Base-by-base conservation (phyloP, 1,140 invertebrate species). In the Pseudomyrmex gracilis region DNA sequence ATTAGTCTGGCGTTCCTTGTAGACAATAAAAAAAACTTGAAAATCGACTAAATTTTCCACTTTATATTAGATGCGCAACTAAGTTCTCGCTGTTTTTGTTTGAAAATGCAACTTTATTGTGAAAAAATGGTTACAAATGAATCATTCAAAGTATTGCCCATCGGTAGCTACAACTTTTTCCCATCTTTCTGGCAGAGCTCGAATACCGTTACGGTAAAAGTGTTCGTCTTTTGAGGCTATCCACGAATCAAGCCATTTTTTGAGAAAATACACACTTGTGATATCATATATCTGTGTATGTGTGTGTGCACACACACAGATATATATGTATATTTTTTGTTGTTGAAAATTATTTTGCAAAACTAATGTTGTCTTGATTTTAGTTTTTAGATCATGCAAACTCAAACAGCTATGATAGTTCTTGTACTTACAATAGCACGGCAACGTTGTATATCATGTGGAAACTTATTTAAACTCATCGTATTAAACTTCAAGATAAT, bases 211-310 rank as follows among this genome's bases (percentile, higher is more conserved):
- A n/a, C n/a, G n/a, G n/a, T n/a, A n/a, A n/a, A n/a, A n/a, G n/a
- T n/a, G n/a, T n/a, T n/a, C n/a, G n/a, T n/a, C n/a, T n/a, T n/a
- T n/a, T n/a, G n/a, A n/a, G n/a, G n/a, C n/a, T n/a, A n/a, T n/a
- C 70, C 55, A 82, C 87, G 86, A 89, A 89, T 86, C n/a, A n/a
- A 86, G 87, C 87, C 86, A 84, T 87, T 84, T 89, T 87, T n/a
- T 63, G 80, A 89, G n/a, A n/a, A n/a, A n/a, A n/a, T n/a, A n/a
- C n/a, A n/a, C n/a, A n/a, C n/a, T n/a, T n/a, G n/a, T 57, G 53
- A n/a, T 68, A 78, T 78, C 57, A 58, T 34, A 58, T 68, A 64
- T 70, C 70, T 13, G 17, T 4, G 49, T 51, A 24, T 8, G n/a
- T 12, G 13, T 55, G 17, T n/a, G 20, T n/a, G 17, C n/a, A n/a